Conservation (phyloP, 2,888 invertebrate genomes). For the Phania funesta region DNA sequence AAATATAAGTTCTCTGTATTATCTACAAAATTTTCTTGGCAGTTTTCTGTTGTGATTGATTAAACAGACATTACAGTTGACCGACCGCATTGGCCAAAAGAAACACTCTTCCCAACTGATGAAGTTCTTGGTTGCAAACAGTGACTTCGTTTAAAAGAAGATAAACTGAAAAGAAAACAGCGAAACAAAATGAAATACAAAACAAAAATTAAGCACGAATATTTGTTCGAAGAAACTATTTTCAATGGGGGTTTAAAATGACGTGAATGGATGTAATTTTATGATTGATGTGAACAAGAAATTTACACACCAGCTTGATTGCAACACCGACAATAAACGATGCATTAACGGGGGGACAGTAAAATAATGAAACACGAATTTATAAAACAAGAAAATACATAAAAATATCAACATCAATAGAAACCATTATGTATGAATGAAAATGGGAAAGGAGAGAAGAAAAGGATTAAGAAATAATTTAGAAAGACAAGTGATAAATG, state of each 20-base stretch:
- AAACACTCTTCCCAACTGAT: constrained; percentile 27
- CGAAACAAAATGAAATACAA: not conserved
- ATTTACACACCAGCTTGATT: constrained; percentile 28
- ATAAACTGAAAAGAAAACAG: not conserved
- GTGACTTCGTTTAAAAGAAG: not conserved
- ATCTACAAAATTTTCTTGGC: constrained; percentile 57
- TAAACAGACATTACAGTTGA: constrained; percentile 62
- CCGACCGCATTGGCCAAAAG: constrained; percentile 64
- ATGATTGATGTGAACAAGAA: constrained; percentile 62
- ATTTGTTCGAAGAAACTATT: constrained; percentile 54
- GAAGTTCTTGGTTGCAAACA: constrained; percentile 23
- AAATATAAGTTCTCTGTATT: constrained; percentile 42
- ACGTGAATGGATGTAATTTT: constrained; percentile 63
- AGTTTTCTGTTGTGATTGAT: constrained; percentile 63
- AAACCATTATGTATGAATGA: not conserved
- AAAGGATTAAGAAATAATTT: not conserved
- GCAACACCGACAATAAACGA: constrained; percentile 29
- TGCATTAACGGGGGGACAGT: constrained; percentile 47
- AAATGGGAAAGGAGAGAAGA: not conserved
- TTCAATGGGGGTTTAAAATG: constrained; percentile 62
- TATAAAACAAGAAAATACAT: not conserved
- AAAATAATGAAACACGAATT: constrained; percentile 36
- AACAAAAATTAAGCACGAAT: not conserved
- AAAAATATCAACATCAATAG: not conserved
- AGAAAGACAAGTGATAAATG: constrained; percentile 38